Conservation (phyloP, 2,888 invertebrate genomes). For the Conus canariensis region DNA sequence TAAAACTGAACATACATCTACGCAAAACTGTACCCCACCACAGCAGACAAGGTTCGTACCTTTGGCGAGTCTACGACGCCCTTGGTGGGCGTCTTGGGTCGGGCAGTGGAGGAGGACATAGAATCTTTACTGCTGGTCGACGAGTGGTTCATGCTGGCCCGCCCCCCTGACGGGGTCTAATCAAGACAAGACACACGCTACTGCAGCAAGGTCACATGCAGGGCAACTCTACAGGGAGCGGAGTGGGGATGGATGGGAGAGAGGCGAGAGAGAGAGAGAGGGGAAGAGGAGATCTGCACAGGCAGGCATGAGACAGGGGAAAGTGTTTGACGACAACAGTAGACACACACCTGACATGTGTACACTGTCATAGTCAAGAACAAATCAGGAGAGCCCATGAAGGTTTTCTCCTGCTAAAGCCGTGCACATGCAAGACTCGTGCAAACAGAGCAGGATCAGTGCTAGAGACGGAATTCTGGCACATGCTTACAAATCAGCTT, state of each 20-base stretch:
- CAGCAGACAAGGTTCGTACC: conserved; percentile 38
- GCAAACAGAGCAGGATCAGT: too few relatives aligned
- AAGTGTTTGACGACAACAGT: too few relatives aligned
- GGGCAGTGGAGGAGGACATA: conserved; percentile 44
- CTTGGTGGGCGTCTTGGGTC: conserved; percentile 48
- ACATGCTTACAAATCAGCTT: too few relatives aligned
- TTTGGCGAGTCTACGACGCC: conserved; percentile 50
- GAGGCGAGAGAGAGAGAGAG: not conserved
- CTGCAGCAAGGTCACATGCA: conserved; percentile 47
- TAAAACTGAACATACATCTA: not conserved
- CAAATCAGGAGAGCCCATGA: too few relatives aligned
- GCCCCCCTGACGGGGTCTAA: conserved; percentile 47
- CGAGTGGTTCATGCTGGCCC: conserved; percentile 42
- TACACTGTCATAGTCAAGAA: too few relatives aligned
- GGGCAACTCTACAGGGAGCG: not conserved
- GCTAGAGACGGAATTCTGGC: too few relatives aligned
- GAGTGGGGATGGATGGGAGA: not conserved
- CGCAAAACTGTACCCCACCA: not conserved
- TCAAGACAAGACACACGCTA: conserved; percentile 50
- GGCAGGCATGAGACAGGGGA: not conserved
- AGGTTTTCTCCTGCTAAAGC: too few relatives aligned
- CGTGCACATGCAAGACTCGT: too few relatives aligned
- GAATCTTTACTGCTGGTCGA: conserved; percentile 48
- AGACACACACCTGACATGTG: too few relatives aligned
- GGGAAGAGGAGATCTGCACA: not conserved